Evolutionary conservation across 2,888 invertebrate genomes (phyloP).

Genomic region (Octonoba sinensis): DNA sequence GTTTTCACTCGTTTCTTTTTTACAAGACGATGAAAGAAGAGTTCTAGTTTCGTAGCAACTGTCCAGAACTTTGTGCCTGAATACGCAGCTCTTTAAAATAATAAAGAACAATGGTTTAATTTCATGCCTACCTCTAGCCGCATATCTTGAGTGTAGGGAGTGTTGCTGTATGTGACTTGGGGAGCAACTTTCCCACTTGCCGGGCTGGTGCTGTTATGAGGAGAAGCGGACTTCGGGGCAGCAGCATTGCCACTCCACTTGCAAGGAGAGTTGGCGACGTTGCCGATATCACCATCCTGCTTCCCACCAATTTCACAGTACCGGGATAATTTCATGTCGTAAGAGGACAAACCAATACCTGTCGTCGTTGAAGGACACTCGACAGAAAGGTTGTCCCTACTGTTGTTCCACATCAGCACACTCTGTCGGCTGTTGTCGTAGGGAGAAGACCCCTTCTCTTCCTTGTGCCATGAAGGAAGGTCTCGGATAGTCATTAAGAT

Average conservation of each 20-base stretch:
- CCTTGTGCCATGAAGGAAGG: slow-evolving; percentile 37
- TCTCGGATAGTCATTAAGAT: slow-evolving; percentile 54
- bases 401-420: slow-evolving; percentile 89
- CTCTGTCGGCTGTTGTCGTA: slow-evolving; percentile 79
- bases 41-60: too few species aligned
- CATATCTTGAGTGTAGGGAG: slow-evolving; percentile 60
- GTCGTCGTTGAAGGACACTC: slow-evolving; percentile 36
- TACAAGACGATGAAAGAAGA: too few species aligned
- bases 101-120: too few species aligned
- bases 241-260: slow-evolving; percentile 64
- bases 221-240: slow-evolving; percentile 63
- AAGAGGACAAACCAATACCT: slow-evolving; percentile 16
- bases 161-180: slow-evolving; percentile 60
- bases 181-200: slow-evolving; percentile 64
- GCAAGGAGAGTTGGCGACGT: slow-evolving; percentile 40
- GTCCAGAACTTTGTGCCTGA: too few species aligned
- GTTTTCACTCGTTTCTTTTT: too few species aligned
- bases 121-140: slow-evolving; percentile 43
- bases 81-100: too few species aligned
- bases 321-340: slow-evolving; percentile 50
- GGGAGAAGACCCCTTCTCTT: slow-evolving; percentile 29
- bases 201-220: slow-evolving; percentile 64
- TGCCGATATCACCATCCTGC: slow-evolving; percentile 41
- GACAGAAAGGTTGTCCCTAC: slow-evolving; percentile 37
- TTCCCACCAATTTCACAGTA: slow-evolving; percentile 22